phyloP scores from a whole-genome alignment of 2,888 invertebrate species.

The Steinernema hermaphroditum region DNA sequence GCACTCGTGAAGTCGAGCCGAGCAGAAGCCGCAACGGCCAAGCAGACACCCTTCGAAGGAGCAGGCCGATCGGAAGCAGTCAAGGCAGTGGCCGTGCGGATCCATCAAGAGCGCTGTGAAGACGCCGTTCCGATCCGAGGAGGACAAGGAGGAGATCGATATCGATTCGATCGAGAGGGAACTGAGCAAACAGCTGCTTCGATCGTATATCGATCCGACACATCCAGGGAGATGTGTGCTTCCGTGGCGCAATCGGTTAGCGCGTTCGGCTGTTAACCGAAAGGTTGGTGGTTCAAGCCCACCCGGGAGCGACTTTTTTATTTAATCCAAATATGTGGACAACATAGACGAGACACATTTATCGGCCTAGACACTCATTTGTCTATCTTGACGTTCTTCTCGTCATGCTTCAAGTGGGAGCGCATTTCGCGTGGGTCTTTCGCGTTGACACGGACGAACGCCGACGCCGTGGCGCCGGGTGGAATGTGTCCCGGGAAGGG shows the following conservation, averaged over 20 bases:
- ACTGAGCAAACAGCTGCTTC: background rate
- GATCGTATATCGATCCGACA: too few species aligned
- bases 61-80: background rate
- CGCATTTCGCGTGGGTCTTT: background rate
- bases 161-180: background rate
- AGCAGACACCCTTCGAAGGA: background rate
- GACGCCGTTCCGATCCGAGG: background rate
- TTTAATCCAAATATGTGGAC: too few species aligned
- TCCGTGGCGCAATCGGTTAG: conserved; percentile 91
- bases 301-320: conserved; percentile 30
- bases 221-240: background rate
- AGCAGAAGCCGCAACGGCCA: conserved; percentile 35
- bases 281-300: conserved; percentile 86
- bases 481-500: conserved; percentile 12
- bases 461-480: conserved; percentile 16
- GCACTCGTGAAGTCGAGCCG: conserved; percentile 40
- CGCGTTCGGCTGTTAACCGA: conserved; percentile 98
- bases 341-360: too few species aligned
- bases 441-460: conserved; percentile 5
- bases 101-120: background rate
- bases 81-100: background rate
- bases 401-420: background rate
- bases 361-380: too few species aligned
- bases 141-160: background rate
- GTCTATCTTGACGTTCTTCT: background rate